Percentiles rank a stretch among this genome's conserved stretches.
phyloP scores from a whole-genome alignment of 2,113 vertebrate species.

The Entelurus aequoreus region DNA sequence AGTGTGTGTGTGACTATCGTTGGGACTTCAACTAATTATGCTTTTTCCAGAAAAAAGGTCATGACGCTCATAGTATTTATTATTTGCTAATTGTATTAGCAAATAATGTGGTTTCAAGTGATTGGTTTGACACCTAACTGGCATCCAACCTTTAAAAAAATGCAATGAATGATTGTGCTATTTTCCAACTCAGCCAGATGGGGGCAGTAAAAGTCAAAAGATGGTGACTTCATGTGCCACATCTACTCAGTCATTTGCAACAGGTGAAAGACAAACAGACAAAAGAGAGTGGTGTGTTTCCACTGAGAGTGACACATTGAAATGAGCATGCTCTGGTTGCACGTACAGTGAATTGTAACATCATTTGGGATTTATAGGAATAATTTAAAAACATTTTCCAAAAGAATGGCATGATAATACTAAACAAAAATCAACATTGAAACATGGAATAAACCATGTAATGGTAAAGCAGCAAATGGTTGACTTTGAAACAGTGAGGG shows the following conservation, averaged over 20 bases:
- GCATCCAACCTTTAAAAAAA: too few relatives aligned
- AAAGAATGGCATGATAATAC: not conserved
- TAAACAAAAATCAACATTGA: not conserved
- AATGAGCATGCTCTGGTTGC: not conserved
- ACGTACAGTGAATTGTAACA: not conserved
- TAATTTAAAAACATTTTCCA: not conserved
- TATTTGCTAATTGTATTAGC: too few relatives aligned
- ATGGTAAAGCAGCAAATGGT: not conserved
- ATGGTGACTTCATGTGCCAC: not conserved
- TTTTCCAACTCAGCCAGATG: slow-evolving; percentile 25
- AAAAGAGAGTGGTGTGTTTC: not conserved
- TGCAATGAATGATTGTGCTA: not conserved
- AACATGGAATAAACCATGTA: not conserved
- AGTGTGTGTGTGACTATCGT: too few relatives aligned
- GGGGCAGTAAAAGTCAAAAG: slow-evolving; percentile 28
- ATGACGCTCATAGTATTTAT: too few relatives aligned
- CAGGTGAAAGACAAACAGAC: slow-evolving; percentile 4
- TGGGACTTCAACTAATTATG: too few relatives aligned
- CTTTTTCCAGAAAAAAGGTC: too few relatives aligned
- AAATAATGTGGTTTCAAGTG: too few relatives aligned
- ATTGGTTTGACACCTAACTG: too few relatives aligned
- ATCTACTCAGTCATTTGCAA: slow-evolving; percentile 1
- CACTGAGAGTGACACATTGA: too few relatives aligned
- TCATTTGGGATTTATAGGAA: not conserved
- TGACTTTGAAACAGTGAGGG: not conserved